Conservation (phyloP, 2,888 invertebrate species). For the Sarcophaga rosellei region DNA sequence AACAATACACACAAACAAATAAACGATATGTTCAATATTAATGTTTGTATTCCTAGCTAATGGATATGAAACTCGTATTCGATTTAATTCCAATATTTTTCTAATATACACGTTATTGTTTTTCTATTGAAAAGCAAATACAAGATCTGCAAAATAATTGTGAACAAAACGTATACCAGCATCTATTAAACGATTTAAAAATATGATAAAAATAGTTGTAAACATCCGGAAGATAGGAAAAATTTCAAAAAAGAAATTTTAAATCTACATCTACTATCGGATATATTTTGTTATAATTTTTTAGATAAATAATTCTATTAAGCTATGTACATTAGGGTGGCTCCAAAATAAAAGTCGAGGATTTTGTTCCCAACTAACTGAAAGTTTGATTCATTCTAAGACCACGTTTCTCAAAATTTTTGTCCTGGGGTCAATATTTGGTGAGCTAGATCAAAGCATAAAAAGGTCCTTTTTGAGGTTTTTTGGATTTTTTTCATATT, state of each 20-base stretch:
- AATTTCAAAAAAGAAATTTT: no score
- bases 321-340: no score
- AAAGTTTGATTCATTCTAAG: no score
- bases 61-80: not conserved
- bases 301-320: conserved; percentile 15
- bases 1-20: not conserved
- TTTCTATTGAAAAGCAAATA: conserved; percentile 5
- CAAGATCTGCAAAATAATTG: conserved; percentile 43
- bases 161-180: conserved; percentile 45
- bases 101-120: not conserved
- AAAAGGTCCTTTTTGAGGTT: no score
- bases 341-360: no score
- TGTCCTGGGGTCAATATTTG: no score
- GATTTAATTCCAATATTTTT: conserved; percentile 1
- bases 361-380: no score
- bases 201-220: not conserved
- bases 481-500: no score
- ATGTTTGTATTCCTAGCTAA: conserved; percentile 21
- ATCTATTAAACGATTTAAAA: conserved; percentile 34
- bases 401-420: no score
- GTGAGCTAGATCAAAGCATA: no score
- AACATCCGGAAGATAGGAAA: no score
- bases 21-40: not conserved
- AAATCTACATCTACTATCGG: not conserved
- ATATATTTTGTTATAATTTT: conserved; percentile 43